Evolutionary conservation across 2,797 vertebrate species (phyloP).

Genomic region (Rhyacichthys aspro): DNA sequence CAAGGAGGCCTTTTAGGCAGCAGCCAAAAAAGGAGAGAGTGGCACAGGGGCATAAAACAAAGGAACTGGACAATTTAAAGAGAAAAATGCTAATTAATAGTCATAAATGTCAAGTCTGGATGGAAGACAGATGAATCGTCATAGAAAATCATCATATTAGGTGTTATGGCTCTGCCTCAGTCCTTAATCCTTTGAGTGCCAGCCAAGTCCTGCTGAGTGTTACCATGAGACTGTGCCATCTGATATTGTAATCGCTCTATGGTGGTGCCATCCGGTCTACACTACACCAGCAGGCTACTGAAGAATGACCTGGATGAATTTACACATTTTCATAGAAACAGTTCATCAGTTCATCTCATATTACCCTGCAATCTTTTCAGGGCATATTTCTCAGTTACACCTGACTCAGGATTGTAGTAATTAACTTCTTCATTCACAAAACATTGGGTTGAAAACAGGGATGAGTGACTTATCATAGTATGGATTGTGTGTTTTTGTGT

Average conservation of each 20-base stretch:
- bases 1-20: conserved; percentile 56
- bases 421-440: too few species aligned
- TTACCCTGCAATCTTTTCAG: too few species aligned
- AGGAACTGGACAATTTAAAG: neutral
- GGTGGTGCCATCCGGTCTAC: conserved; percentile 33
- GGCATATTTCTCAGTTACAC: neutral
- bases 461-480: too few species aligned
- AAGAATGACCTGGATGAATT: conserved; percentile 5
- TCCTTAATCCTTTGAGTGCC: conserved; percentile 16
- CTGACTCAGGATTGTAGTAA: neutral
- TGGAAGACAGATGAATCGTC: neutral
- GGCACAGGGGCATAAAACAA: conserved; percentile 4
- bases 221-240: conserved; percentile 31
- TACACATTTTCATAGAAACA: conserved; percentile 10
- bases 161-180: conserved; percentile 7
- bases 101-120: neutral
- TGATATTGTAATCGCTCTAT: conserved; percentile 37
- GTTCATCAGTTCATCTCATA: neutral
- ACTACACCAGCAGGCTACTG: conserved; percentile 18
- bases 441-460: too few species aligned
- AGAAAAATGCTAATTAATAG: neutral
- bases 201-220: conserved; percentile 20
- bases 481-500: neutral
- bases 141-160: conserved; percentile 6
- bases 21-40: conserved; percentile 7